Evolutionary conservation across 1,140 invertebrate species (phyloP), one percentile per base, ranked within the genome.

Genomic region (Diorhabda sublineata): DNA sequence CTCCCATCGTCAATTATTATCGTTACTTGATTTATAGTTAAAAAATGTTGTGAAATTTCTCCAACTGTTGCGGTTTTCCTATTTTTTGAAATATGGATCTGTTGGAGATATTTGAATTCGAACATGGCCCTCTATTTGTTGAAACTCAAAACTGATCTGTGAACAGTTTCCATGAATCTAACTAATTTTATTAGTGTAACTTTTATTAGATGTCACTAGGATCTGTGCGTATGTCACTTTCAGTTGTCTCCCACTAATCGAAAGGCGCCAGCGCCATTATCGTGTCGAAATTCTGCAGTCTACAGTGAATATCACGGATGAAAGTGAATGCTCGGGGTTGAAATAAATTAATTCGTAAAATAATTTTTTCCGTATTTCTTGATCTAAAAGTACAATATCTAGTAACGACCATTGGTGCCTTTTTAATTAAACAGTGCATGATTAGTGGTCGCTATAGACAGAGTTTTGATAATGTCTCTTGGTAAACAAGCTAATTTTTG

Each of bases 241-340:
- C 5, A 52, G n/a, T 56, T 64, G 61, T 45, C 62, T 64, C 65
- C 68, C 69, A 69, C 62, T 45, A 63, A 69, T 70, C 68, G 64
- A 64, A 56, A 62, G 57, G 58, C 64, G 61, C 64, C 47, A 69
- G 71, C 71, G 71, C 71, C 71, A 72, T 72, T 72, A 62, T 72
- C 70, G 59, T 64, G 9, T 45, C 56, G 63, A 70, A 70, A 70
- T 69, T 47, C 56, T 65, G 64, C 64, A 47, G 47, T 42, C 3
- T 65, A 41, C 47, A 56, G 9, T 58, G 41, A 42, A 65, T 9
- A 57, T 61, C 7, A 61, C 8, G 3, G 26, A 8, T 11, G 41
- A 61, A 47, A 47, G 66, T 60, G 45, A 61, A 45, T 42, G 5
- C 3, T 42, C 62, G 44, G 44, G 41, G 41, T 44, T 7, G 52